Percentiles rank a stretch among this genome's conserved stretches.
Evolutionary conservation across 2,888 invertebrate species (phyloP).

Genomic region (Eupithecia vulgata): DNA sequence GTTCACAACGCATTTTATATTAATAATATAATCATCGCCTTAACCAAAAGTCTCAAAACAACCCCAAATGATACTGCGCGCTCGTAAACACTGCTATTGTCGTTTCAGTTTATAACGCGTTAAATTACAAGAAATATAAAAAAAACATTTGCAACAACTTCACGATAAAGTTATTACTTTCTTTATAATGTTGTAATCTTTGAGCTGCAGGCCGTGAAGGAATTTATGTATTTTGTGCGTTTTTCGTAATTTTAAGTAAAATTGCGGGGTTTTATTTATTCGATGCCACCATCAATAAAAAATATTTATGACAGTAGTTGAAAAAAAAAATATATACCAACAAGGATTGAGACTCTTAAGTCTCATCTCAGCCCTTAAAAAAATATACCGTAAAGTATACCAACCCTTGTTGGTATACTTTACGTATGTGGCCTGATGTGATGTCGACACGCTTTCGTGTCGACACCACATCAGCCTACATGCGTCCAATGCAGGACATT

Average conservation of each 20-base stretch:
- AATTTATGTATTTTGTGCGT: slow-evolving; percentile 1
- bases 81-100: slow-evolving; percentile 59
- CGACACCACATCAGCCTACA: too few species aligned
- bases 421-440: too few species aligned
- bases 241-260: neutral
- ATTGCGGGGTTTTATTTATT: neutral
- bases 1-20: neutral
- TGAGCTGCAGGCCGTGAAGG: neutral
- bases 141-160: slow-evolving; percentile 33
- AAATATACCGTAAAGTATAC: too few species aligned
- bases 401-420: too few species aligned
- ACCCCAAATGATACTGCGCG: slow-evolving; percentile 55
- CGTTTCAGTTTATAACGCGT: slow-evolving; percentile 63
- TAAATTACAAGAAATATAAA: slow-evolving; percentile 56
- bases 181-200: slow-evolving; percentile 30
- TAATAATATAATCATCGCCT: slow-evolving; percentile 49
- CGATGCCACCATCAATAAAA: neutral
- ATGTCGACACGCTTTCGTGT: too few species aligned
- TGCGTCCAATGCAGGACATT: too few species aligned
- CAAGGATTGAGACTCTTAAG: too few species aligned
- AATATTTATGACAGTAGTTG: too few species aligned
- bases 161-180: slow-evolving; percentile 37
- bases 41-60: slow-evolving; percentile 50
- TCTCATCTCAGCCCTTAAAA: too few species aligned
- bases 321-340: too few species aligned